Percentiles rank a stretch among this genome's conserved stretches.
Conservation (phyloP, 2,797 vertebrate species). For the Phataginus tetradactyla region DNA sequence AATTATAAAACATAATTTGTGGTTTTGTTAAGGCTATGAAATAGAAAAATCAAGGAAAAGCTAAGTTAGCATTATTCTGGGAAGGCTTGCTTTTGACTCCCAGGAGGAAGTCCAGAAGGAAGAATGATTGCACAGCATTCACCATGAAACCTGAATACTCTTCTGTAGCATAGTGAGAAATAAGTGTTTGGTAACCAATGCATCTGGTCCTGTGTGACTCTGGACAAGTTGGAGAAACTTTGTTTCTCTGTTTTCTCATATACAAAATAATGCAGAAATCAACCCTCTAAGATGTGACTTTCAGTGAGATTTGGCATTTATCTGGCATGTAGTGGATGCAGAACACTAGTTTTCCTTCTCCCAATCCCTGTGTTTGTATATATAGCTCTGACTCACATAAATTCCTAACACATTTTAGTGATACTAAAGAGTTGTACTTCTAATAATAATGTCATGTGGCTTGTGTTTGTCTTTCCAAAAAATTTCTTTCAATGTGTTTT, state of each 20-base stretch:
- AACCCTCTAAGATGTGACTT: neutral
- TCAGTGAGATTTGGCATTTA: neutral
- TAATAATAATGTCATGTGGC: neutral
- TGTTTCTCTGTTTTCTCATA: neutral
- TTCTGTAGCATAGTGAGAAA: neutral
- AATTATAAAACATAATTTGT: neutral
- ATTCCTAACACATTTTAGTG: constrained; percentile 27
- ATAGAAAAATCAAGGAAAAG: neutral
- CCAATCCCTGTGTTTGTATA: neutral
- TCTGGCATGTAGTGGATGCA: neutral
- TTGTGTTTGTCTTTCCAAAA: neutral
- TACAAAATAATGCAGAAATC: neutral
- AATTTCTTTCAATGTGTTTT: constrained; percentile 38
- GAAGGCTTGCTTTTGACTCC: neutral
- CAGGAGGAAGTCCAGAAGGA: neutral
- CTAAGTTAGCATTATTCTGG: neutral
- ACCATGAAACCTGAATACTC: neutral
- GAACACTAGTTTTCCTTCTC: constrained; percentile 1
- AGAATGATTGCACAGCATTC: neutral
- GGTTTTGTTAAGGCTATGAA: neutral
- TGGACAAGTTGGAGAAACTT: neutral
- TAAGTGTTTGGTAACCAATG: neutral
- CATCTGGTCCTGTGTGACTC: neutral
- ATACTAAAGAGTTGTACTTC: neutral
- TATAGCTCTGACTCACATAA: neutral